A percentile compares a stretch with the other conserved stretches of the same genome.
Conservation (phyloP, 2,797 vertebrate genomes). For the Stomatorhinus walkeri region DNA sequence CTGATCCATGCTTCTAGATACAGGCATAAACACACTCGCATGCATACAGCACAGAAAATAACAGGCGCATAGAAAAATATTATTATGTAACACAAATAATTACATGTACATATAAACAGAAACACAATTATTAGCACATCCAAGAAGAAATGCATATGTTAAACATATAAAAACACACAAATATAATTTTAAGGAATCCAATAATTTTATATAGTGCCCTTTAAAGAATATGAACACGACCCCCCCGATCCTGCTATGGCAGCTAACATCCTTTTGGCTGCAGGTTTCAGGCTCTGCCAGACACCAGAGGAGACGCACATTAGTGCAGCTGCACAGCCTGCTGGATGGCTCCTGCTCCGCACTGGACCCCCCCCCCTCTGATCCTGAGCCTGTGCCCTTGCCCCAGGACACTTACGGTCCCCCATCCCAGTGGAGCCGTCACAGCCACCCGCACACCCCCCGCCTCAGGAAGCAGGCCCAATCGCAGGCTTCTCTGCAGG, state of each 20-base stretch:
- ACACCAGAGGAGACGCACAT: constrained; percentile 50
- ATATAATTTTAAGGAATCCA: background rate
- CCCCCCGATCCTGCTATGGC: background rate
- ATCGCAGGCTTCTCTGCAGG: constrained; percentile 43
- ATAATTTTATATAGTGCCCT: background rate
- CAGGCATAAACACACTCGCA: background rate
- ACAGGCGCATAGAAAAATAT: background rate
- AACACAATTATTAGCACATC: background rate
- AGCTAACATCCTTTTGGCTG: background rate
- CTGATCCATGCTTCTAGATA: background rate
- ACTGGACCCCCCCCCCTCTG: constrained; percentile 30
- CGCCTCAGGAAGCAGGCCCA: constrained; percentile 29
- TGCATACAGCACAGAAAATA: background rate
- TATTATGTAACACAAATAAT: background rate
- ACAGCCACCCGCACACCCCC: constrained; percentile 36
- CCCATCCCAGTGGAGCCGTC: constrained; percentile 44
- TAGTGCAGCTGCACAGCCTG: constrained; percentile 35
- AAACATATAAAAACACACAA: background rate
- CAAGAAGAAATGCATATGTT: background rate
- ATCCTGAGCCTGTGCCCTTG: constrained; percentile 38
- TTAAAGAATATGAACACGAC: background rate
- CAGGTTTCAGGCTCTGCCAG: constrained; percentile 49
- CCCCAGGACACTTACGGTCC: constrained; percentile 39
- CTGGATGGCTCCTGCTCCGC: constrained; percentile 36
- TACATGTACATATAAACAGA: background rate